Base-by-base conservation (phyloP, 2,888 invertebrate species). In the Papilio protenor region DNA sequence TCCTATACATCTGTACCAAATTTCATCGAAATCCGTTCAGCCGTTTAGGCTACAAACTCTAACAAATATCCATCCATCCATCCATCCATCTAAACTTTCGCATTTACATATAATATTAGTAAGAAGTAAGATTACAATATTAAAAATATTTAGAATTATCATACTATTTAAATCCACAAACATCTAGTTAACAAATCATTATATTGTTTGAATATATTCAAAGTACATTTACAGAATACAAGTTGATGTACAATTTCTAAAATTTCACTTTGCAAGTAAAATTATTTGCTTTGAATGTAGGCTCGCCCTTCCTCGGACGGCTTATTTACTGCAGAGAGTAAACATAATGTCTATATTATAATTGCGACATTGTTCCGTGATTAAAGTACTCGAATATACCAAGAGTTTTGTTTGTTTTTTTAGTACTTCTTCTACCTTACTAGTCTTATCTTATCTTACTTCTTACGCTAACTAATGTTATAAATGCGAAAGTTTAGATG, bases 301-400 rank as follows among this genome's bases (percentile, higher is more conserved):
- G 21, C 66, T 69, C 45, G 45, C 45, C 45, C n/a, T 69, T 45
- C 66, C 45, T 45, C 66, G 12, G 45, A 69, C n/a, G 45, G 45
- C 21, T 69, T 69, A 45, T 69, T 69, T 69, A 69, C 66, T 69
- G 66, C 66, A 69, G 12, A 45, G 4, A 45, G n/a, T 12, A 21
- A 69, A 69, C 66, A 69, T 69, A 69, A 69, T 69, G 66, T 69
- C 66, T 69, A 21, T 69, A 45, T 69, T 45, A 69, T 45, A 69
- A 69, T 45, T 69, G 66, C 45, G n/a, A 69, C 45, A 21, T 45
- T 40, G 40, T 45, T 11, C 40, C 21, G 21, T 45, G 66, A 69
- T 69, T 45, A 69, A 4, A 69, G 66, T 12, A 45, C 66, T 69
- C 12, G 45, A 21, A 69, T 69, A 45, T 69, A 45, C 11, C 66